These are phyloP conservation scores for Brienomyrus brachyistius DNA, from an alignment of 2,113 vertebrate species.

Conservation along the genomic window DNA sequence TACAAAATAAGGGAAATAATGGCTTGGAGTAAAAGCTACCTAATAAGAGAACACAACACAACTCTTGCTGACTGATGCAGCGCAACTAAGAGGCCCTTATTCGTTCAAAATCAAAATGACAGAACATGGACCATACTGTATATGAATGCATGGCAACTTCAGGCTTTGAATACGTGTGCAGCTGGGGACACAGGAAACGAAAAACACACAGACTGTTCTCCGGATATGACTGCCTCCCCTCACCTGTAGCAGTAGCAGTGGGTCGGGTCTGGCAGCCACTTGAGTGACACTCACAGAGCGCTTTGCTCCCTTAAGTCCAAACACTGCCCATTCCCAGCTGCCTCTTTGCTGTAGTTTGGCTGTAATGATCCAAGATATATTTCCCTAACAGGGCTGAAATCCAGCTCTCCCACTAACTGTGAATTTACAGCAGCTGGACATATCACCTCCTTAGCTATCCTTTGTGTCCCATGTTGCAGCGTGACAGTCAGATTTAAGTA, in stretches of 20 bases:
- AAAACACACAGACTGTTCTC: neutral
- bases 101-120: neutral
- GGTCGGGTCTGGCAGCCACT: neutral
- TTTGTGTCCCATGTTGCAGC: neutral
- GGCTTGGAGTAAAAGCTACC: neutral
- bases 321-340: neutral
- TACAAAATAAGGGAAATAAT: neutral
- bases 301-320: neutral
- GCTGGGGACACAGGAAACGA: neutral
- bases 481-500: neutral
- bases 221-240: neutral
- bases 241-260: neutral
- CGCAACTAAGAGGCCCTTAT: neutral
- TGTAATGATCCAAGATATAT: too few species aligned
- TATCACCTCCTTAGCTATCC: neutral
- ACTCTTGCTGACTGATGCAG: neutral
- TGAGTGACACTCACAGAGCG: neutral
- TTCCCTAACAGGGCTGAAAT: neutral
- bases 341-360: slow-evolving; percentile 6
- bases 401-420: neutral
- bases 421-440: neutral
- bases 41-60: neutral
- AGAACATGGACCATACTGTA: neutral
- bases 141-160: neutral
- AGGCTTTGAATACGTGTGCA: neutral